A percentile compares a stretch with the other conserved stretches of the same genome.
Conservation (phyloP, 1,140 invertebrate species). For the Drosophila orena region DNA sequence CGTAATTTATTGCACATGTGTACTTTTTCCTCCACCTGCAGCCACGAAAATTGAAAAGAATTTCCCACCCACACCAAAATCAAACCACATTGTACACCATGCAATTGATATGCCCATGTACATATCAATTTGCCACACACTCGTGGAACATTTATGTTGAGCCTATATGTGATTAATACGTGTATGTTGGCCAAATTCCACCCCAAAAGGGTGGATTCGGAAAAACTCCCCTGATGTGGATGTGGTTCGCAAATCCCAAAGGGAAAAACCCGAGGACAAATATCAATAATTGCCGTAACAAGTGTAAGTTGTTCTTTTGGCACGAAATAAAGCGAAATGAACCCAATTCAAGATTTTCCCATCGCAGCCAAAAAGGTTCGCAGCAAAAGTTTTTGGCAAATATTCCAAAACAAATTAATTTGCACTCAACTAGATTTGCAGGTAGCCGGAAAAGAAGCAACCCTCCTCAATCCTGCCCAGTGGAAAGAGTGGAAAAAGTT, state of each 20-base stretch:
- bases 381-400: conserved; percentile 61
- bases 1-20: conserved; percentile 39
- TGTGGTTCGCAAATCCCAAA: conserved; percentile 47
- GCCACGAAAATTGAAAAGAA: conserved; percentile 19
- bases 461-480: conserved; percentile 7
- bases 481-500: conserved; percentile 78
- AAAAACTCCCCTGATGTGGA: conserved; percentile 16
- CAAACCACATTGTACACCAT: conserved; percentile 14
- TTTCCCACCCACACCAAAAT: conserved; percentile 67
- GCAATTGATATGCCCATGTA: conserved; percentile 69
- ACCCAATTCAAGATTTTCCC: conserved; percentile 67
- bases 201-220: conserved; percentile 9
- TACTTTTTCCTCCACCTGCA: conserved; percentile 37
- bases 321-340: conserved; percentile 34
- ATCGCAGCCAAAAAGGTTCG: conserved; percentile 54
- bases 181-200: conserved; percentile 14
- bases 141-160: conserved; percentile 74
- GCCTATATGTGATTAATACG: conserved; percentile 74
- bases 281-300: conserved; percentile 76
- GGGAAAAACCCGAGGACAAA: conserved; percentile 31
- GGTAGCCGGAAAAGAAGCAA: conserved; percentile 16
- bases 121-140: conserved; percentile 78
- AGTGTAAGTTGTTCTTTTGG: conserved; percentile 56
- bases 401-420: conserved; percentile 82
- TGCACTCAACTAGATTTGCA: conserved; percentile 68